Base-by-base conservation (phyloP, 2,797 vertebrate genomes). In the Sorex maritimensis region DNA sequence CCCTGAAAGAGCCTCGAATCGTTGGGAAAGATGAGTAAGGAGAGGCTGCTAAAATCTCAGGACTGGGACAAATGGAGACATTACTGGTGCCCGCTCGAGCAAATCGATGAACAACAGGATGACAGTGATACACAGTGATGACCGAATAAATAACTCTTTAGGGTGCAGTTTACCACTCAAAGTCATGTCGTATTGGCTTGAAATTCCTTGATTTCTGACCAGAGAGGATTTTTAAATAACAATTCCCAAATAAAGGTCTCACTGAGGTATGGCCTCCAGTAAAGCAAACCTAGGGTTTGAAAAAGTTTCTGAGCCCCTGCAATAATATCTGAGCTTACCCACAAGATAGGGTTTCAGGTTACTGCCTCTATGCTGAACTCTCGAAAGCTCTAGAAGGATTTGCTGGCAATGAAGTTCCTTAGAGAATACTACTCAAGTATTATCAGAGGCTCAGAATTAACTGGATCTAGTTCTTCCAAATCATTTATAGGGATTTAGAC, bases 311-410 rank as follows among this genome's bases (percentile, higher is more conserved):
- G 44, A 84, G 49, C 11, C 38, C 78, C 44, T 85, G 8, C 68
- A 28, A 41, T 61, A 83, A 41, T 46, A 73, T 41, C 68, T 91
- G 78, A 84, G 30, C 19, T 77, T 72, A 79, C 12, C 12, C 69
- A 72, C 68, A 89, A 74, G 69, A 15, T 61, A 77, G 58, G 4
- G 84, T 49, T 86, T 81, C 30, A 67, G 28, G 5, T 10, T 86
- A 8, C 69, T 87, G 41, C 34, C 82, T 65, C 61, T 77, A 19
- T 69, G 28, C 24, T 91, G 44, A 75, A 72, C 73, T 75, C 41
- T 86, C 46, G 72, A 92, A 94, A 88, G n/a, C 30, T 87, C 71
- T 58, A 86, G 41, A 92, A 90, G 24, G 21, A 90, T 55, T 85
- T 73, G 30, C 44, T 84, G 78, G 19, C 21, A 4, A 28, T 71